These are phyloP conservation scores for Sitophilus oryzae DNA, from an alignment of 1,140 invertebrate genomes.

Conservation along the genomic window DNA sequence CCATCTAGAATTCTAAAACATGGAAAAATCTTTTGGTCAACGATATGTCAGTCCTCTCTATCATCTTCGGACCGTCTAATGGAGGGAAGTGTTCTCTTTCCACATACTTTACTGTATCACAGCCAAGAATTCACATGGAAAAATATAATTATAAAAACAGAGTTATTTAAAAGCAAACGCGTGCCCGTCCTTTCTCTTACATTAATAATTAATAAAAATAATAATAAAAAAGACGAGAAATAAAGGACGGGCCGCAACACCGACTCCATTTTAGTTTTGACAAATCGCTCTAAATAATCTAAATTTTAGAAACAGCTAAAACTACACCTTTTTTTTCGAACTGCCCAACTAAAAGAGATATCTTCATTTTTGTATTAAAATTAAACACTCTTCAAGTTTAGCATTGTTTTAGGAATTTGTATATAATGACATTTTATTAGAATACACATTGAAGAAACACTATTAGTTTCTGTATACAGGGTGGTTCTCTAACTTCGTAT, in stretches of 20 bases:
- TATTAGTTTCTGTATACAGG: too few species aligned
- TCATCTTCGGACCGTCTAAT: conserved; percentile 18
- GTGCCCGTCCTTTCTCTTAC: too few species aligned
- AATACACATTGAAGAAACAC: too few species aligned
- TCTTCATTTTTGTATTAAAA: too few species aligned
- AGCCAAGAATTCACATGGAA: conserved; percentile 46
- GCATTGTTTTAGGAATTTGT: too few species aligned
- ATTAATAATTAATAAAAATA: too few species aligned
- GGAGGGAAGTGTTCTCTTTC: conserved; percentile 42
- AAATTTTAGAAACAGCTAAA: conserved; percentile 6
- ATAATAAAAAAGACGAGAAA: background rate
- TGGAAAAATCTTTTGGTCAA: too few species aligned
- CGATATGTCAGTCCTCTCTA: background rate
- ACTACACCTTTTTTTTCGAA: conserved; percentile 3
- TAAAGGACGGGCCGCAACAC: background rate
- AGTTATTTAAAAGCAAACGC: too few species aligned
- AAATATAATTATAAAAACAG: conserved; percentile 20
- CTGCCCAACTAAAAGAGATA: background rate
- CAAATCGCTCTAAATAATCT: conserved; percentile 4
- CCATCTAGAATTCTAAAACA: too few species aligned
- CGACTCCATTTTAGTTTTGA: background rate
- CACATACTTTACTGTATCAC: conserved; percentile 46
- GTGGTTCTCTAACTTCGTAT: too few species aligned
- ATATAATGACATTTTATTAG: too few species aligned
- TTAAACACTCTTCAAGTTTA: too few species aligned